Conservation (phyloP, 1,140 invertebrate genomes). For the Ganaspis sp. region DNA sequence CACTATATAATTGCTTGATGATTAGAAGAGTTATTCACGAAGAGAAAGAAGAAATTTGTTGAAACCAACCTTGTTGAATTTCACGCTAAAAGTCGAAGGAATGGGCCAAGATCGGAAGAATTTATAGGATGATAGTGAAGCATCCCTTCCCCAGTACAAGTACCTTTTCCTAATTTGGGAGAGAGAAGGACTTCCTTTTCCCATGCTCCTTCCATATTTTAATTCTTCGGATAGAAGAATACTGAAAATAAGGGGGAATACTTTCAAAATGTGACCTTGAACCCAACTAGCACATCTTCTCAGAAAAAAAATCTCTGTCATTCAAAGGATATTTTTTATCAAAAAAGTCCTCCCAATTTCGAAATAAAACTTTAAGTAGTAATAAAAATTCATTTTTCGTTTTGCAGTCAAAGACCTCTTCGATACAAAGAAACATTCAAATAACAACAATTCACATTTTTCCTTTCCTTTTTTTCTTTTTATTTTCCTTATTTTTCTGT, state of each 20-base stretch:
- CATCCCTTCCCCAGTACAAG: not conserved
- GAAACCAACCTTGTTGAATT: not conserved
- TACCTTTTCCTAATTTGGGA: constrained; percentile 1
- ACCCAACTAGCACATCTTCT: not conserved
- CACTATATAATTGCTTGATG: not conserved
- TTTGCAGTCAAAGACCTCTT: no score
- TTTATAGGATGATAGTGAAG: constrained; percentile 29
- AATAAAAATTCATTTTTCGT: no score
- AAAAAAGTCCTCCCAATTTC: no score
- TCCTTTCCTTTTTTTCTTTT: no score
- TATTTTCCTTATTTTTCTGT: no score
- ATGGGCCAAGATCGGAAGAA: not conserved
- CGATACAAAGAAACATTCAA: no score
- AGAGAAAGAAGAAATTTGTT: not conserved
- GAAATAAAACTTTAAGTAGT: no score
- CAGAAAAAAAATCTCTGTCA: no score
- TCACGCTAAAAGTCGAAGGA: not conserved
- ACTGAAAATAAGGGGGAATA: not conserved
- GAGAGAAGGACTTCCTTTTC: constrained; percentile 19
- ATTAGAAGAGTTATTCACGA: not conserved
- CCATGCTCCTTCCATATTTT: not conserved
- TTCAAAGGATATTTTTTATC: not conserved
- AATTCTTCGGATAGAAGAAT: not conserved
- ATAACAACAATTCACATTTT: no score
- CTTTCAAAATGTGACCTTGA: constrained; percentile 40